Percentiles rank a stretch among this genome's conserved stretches.
phyloP scores from a whole-genome alignment of 2,113 vertebrate genomes.

The Cinclus mexicanus region DNA sequence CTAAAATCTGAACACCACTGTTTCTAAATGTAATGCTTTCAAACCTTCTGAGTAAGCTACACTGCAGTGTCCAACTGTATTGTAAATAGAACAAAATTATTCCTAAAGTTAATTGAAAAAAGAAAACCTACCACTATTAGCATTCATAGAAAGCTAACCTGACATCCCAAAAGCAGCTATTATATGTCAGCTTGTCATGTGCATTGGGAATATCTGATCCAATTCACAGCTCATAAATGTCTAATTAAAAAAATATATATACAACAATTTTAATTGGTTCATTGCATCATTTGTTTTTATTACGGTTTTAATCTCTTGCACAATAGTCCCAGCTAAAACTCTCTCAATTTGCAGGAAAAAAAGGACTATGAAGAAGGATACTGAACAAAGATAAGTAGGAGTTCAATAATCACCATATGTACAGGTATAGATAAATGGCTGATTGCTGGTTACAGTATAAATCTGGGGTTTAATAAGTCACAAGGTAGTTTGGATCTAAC shows the following conservation, averaged over 20 bases:
- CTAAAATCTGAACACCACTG: not conserved
- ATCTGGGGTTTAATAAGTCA: not conserved
- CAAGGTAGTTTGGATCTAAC: not conserved
- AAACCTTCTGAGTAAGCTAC: not conserved
- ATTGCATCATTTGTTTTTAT: conserved; percentile 72
- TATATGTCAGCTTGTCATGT: conserved; percentile 46
- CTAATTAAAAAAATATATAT: conserved; percentile 67
- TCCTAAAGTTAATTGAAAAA: conserved; percentile 28
- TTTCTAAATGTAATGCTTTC: not conserved
- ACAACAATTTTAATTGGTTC: conserved; percentile 62
- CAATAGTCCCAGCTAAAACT: not conserved
- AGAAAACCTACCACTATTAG: not conserved
- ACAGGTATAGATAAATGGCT: not conserved
- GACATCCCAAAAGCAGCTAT: conserved; percentile 40
- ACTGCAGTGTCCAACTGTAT: not conserved
- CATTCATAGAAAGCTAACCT: conserved; percentile 42
- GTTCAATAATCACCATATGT: not conserved
- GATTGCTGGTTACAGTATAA: not conserved
- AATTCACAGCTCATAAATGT: conserved; percentile 59
- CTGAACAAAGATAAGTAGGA: not conserved
- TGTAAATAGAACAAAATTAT: conserved; percentile 1
- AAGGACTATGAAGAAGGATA: not conserved
- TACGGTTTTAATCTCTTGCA: conserved; percentile 36
- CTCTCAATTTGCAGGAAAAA: not conserved
- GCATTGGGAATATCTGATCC: conserved; percentile 62